Conservation (phyloP, 1,140 invertebrate genomes). For the Drusus annulatus region DNA sequence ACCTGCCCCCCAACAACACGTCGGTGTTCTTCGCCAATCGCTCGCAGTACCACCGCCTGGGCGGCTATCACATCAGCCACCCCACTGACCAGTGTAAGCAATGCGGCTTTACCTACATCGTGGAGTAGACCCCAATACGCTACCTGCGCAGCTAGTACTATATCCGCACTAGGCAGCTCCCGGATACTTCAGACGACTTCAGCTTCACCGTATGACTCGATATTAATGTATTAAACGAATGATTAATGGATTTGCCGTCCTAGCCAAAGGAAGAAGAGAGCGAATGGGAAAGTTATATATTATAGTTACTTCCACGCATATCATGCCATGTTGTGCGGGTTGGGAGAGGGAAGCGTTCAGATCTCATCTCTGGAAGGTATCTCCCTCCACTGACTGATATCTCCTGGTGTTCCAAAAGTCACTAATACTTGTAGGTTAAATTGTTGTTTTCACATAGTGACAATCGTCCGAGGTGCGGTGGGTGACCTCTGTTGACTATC, state of each 20-base stretch:
- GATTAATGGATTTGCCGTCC: conserved; percentile 57
- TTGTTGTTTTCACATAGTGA: conserved; percentile 54
- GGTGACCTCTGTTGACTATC: conserved; percentile 23
- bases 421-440: conserved; percentile 50
- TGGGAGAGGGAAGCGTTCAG: conserved; percentile 29
- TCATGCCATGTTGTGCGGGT: conserved; percentile 45
- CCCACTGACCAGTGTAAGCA: conserved; percentile 61
- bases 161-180: conserved; percentile 44
- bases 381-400: conserved; percentile 51
- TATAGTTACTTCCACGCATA: conserved; percentile 57
- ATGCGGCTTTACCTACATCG: conserved; percentile 68
- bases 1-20: conserved; percentile 69
- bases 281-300: conserved; percentile 34
- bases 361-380: conserved; percentile 50
- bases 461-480: conserved; percentile 23
- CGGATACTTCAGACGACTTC: conserved; percentile 36
- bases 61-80: conserved; percentile 65
- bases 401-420: conserved; percentile 49
- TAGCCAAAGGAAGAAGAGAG: conserved; percentile 52
- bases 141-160: conserved; percentile 36
- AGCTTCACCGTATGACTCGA: conserved; percentile 45
- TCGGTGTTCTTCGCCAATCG: conserved; percentile 70
- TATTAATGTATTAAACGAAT: conserved; percentile 51
- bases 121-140: conserved; percentile 61
- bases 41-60: conserved; percentile 70